phyloP scores from a whole-genome alignment of 92 coral and sea anemone species.

The Palythoa grandis region DNA sequence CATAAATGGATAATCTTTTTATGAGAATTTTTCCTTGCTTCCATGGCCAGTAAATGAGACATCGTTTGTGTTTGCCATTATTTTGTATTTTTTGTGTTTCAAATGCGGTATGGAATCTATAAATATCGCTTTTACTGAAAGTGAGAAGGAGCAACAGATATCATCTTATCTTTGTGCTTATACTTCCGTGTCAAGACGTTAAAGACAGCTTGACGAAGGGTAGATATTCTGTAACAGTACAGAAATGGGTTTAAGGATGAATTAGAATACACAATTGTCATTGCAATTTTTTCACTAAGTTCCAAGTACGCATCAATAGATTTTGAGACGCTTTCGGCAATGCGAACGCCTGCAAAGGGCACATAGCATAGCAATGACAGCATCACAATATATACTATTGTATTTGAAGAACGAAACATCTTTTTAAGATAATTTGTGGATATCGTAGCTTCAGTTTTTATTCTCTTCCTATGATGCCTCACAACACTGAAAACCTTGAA shows the following conservation, averaged over 20 bases:
- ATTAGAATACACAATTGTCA: conserved; percentile 36
- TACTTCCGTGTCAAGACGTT: conserved; percentile 4
- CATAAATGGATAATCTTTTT: no score
- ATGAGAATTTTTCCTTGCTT: no score
- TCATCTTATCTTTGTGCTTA: background rate
- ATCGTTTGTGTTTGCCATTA: background rate
- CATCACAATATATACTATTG: conserved; percentile 27
- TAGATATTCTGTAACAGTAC: conserved; percentile 26
- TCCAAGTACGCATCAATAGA: conserved; percentile 1
- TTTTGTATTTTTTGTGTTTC: background rate
- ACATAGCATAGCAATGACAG: conserved; percentile 31
- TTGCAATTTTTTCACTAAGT: conserved; percentile 34
- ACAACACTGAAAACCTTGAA: conserved; percentile 21
- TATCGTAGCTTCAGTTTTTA: background rate
- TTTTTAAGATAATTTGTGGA: background rate
- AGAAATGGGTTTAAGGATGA: conserved; percentile 16
- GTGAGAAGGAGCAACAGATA: background rate
- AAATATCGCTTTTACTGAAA: background rate
- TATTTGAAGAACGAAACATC: conserved; percentile 22
- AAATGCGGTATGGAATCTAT: no score
- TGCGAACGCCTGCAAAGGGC: conserved; percentile 26
- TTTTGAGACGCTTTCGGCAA: conserved; percentile 6
- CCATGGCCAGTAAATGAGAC: background rate
- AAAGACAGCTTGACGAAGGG: conserved; percentile 15
- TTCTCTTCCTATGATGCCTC: background rate